These are phyloP conservation scores for Magallana ariakensis DNA, from an alignment of 1,140 invertebrate genomes.

Conservation along the genomic window DNA sequence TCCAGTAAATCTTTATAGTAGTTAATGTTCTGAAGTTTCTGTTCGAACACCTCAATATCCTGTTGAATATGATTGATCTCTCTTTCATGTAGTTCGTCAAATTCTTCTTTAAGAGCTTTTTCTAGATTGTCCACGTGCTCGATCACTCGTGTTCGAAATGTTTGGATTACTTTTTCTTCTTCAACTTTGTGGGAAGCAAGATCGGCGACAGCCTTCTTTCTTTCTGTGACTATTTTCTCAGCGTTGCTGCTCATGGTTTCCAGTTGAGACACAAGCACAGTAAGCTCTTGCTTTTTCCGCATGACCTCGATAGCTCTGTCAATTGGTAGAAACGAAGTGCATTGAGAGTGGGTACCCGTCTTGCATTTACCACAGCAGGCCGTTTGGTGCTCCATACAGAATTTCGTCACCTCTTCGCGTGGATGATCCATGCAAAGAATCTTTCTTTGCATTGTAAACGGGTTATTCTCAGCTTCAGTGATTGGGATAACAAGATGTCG, in stretches of 20 bases:
- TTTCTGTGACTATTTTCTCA: slow-evolving; percentile 42
- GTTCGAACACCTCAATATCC: slow-evolving; percentile 47
- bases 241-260: slow-evolving; percentile 46
- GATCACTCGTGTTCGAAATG: slow-evolving; percentile 42
- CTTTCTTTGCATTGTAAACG: slow-evolving; percentile 24
- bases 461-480: slow-evolving; percentile 14
- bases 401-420: slow-evolving; percentile 6
- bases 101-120: slow-evolving; percentile 40
- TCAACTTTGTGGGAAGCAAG: slow-evolving; percentile 47
- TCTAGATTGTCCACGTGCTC: slow-evolving; percentile 50
- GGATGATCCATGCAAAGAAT: slow-evolving; percentile 18
- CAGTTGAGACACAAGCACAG: slow-evolving; percentile 32
- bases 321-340: slow-evolving; percentile 34
- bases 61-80: slow-evolving; percentile 42
- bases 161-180: slow-evolving; percentile 33
- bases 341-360: slow-evolving; percentile 21
- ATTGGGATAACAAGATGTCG: slow-evolving; percentile 12
- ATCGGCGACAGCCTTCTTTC: slow-evolving; percentile 41
- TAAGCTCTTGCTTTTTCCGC: slow-evolving; percentile 48
- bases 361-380: slow-evolving; percentile 33
- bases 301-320: slow-evolving; percentile 42
- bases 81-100: slow-evolving; percentile 41
- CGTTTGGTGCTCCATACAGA: slow-evolving; percentile 39
- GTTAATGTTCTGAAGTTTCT: slow-evolving; percentile 48
- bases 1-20: slow-evolving; percentile 51